Evolutionary conservation across 1,140 invertebrate species (phyloP), one percentile per base, ranked within the genome.

Genomic region (Liolophura sinensis): DNA sequence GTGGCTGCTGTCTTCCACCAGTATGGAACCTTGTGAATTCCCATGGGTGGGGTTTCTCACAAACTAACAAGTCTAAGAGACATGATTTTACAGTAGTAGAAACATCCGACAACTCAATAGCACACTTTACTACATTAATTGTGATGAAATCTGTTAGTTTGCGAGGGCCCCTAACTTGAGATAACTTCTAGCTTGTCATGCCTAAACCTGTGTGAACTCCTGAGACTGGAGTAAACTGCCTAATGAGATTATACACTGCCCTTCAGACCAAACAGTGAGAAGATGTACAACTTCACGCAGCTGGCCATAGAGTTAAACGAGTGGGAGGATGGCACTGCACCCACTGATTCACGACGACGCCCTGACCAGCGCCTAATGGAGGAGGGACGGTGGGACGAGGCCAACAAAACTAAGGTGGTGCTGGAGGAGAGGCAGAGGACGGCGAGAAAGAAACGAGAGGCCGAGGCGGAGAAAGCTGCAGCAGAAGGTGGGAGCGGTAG

Each of bases 341-440:
- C 97, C 18, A 99, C 97, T 0, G 98, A 99, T 87, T 92, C 92
- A 20, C 89, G 97, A n/a, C 83, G 89, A 24, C 88, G 97, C 67
- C 96, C 97, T 54, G 97, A 99, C 89, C 96, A 99, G 86, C 89
- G 96, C 56, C 88, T 98, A 54, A 99, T 99, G 97, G 98, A 99
- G 85, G 89, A 96, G 64, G 96, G 95, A 11, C 78, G 87, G 20
- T 99, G 97, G 96, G 95, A 99, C 75, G 94, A 96, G 74, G 97
- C 97, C 46, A 99, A 99, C 86, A 83, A 88, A 18, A 91, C 94
- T 78, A 99, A 99, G 85, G 69, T 86, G 18, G 76, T 92, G 55
- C 85, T 99, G 1, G 97, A 99, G 85, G 96, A 99, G 78, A 98
- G 98, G 85, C 97, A 99, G 85, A 88, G 87, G 60, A 73, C 75